These are phyloP conservation scores for Scopus umbretta DNA, from an alignment of 2,113 vertebrate species.

Conservation along the genomic window DNA sequence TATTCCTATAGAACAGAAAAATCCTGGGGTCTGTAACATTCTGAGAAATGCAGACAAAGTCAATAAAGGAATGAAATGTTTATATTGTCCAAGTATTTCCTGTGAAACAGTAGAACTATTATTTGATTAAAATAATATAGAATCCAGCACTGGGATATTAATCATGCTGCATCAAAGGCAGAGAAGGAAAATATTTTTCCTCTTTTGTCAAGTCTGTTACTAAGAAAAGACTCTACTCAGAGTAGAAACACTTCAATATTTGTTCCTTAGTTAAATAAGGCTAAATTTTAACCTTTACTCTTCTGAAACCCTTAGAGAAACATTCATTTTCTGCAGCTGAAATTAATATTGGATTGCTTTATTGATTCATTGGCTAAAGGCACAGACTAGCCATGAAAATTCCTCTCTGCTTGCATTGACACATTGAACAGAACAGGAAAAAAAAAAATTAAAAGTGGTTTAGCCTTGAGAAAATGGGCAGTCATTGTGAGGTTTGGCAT, in stretches of 20 bases:
- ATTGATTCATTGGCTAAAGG: conserved; percentile 7
- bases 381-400: neutral
- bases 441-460: neutral
- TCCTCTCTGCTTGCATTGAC: neutral
- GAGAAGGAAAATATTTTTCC: neutral
- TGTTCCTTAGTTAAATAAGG: conserved; percentile 12
- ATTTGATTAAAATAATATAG: neutral
- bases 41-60: neutral
- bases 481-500: neutral
- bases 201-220: neutral
- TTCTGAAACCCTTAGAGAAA: conserved; percentile 5
- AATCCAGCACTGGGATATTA: neutral
- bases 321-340: neutral
- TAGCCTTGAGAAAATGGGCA: neutral
- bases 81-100: neutral
- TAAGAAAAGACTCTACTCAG: neutral
- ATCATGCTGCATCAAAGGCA: neutral
- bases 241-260: conserved; percentile 1
- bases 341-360: conserved; percentile 32
- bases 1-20: neutral
- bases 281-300: conserved; percentile 19
- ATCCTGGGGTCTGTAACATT: neutral
- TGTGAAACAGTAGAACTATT: neutral
- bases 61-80: neutral
- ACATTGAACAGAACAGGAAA: neutral